Conservation (phyloP, 2,888 invertebrate species). For the Andrena chrysosceles region DNA sequence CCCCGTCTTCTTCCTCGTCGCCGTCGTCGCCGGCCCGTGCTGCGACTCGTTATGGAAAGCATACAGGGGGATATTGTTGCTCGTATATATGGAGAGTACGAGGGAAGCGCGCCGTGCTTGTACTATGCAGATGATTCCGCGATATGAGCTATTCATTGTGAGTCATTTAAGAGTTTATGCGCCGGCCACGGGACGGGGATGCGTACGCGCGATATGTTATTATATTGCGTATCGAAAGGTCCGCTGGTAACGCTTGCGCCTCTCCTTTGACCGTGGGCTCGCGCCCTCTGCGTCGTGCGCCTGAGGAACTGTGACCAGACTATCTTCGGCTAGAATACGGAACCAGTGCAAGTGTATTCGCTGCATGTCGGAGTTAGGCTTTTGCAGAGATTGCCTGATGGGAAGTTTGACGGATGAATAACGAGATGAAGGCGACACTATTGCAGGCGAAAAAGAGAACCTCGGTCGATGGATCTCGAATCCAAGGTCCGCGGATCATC, state of each 20-base stretch:
- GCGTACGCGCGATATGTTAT: conserved; percentile 74
- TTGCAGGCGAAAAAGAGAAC: no score
- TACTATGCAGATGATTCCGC: conserved; percentile 83
- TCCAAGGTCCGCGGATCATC: no score
- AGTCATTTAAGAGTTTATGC: conserved; percentile 81
- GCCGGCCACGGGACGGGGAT: conserved; percentile 65
- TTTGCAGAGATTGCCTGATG: background rate
- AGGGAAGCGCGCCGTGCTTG: conserved; percentile 77
- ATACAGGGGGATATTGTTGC: conserved; percentile 78
- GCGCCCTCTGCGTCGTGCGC: conserved; percentile 39
- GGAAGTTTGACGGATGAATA: no score
- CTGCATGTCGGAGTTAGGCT: background rate
- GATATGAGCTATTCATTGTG: conserved; percentile 83
- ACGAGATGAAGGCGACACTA: no score
- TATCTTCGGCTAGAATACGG: conserved; percentile 19
- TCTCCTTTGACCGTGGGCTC: conserved; percentile 12
- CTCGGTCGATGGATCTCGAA: no score
- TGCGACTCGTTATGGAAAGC: conserved; percentile 80
- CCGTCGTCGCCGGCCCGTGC: conserved; percentile 46
- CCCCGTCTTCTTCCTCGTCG: conserved; percentile 45
- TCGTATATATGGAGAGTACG: conserved; percentile 77
- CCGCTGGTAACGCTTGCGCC: conserved; percentile 48
- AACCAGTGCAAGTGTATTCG: conserved; percentile 33
- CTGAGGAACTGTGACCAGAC: background rate
- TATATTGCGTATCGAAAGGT: conserved; percentile 78